A percentile compares a stretch with the other conserved stretches of the same genome.
Evolutionary conservation across 2,888 invertebrate genomes (phyloP).

Genomic region (Hyposoter dolosus): DNA sequence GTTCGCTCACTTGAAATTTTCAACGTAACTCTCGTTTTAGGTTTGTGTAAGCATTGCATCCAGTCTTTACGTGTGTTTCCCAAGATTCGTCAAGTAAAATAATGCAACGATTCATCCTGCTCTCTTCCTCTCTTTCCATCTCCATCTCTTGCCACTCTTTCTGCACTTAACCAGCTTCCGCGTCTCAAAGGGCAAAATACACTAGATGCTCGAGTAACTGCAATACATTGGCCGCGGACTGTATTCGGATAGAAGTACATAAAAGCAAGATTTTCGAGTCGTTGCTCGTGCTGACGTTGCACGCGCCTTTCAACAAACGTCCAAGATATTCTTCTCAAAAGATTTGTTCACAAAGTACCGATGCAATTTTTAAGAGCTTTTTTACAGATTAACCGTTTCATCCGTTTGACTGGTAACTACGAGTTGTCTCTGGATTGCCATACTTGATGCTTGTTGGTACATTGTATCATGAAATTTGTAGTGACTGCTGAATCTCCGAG

Average conservation of each 20-base stretch:
- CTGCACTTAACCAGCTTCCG: constrained; percentile 8
- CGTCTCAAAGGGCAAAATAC: constrained; percentile 54
- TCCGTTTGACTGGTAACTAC: neutral
- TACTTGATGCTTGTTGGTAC: neutral
- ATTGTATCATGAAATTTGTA: neutral
- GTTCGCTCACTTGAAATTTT: constrained; percentile 42
- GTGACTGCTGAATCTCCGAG: neutral
- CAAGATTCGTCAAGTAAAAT: constrained; percentile 50
- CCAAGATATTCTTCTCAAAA: neutral
- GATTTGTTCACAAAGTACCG: neutral
- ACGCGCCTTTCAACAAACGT: constrained; percentile 2
- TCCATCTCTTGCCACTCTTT: constrained; percentile 9
- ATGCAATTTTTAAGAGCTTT: constrained; percentile 16
- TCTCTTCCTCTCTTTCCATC: neutral
- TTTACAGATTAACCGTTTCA: constrained; percentile 29
- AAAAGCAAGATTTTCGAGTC: constrained; percentile 27
- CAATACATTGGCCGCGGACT: constrained; percentile 1
- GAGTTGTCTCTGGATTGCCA: neutral
- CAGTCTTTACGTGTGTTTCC: constrained; percentile 32
- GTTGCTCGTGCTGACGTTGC: constrained; percentile 38
- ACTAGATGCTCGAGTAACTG: constrained; percentile 27
- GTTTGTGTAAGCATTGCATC: constrained; percentile 31
- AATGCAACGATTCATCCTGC: constrained; percentile 5
- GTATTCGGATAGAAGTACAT: neutral
- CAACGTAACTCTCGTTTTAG: constrained; percentile 39